Evolutionary conservation across 2,113 vertebrate species (phyloP), one percentile per base, ranked within the genome.

Genomic region (Vidua macroura): DNA sequence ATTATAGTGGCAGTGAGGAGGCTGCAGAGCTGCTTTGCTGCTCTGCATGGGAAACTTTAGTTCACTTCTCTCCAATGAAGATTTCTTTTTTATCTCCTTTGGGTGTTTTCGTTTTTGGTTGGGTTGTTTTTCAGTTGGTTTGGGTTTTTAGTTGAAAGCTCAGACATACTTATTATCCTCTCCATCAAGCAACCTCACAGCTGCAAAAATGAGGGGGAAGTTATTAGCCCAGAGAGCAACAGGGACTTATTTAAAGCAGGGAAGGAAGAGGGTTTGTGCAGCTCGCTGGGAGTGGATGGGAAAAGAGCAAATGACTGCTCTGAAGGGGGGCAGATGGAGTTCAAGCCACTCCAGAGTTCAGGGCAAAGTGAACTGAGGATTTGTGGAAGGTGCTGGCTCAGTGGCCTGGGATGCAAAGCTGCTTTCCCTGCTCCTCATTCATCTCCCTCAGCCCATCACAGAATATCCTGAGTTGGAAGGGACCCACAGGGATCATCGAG

Each of bases 31-130:
- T 79, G 68, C 37, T 41, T 75, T 70, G 81, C 60, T 33, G 28
- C 51, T 86, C 93, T 89, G 93, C 86, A 85, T 48, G 63, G 86
- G 83, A 83, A 60, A 67, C 37, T 80, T 94, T 4, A 83, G 76
- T 67, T 95, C 69, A 15, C 80, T 94, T 94, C 68, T 66, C 62
- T 79, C 79, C 68, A 83, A 8, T 30, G n/a, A 46, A 72, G 76
- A 56, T 79, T 94, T 92, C 75, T 86, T 84, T 72, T 95, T 96
- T 77, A 91, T 79, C 53, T 88, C 82, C 44, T 91, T 75, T 20
- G 43, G n/a, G 9, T 66, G 80, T 46, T 83, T 70, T 83, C 31
- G 1, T 10, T 52, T 83, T 92, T 31, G 41, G 73, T 44, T 72
- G 93, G 86, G 70, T 82, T 78, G 75, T 7, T 72, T 93, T 85